phyloP scores from a whole-genome alignment of 2,113 vertebrate genomes.

The Poicephalus meyeri region DNA sequence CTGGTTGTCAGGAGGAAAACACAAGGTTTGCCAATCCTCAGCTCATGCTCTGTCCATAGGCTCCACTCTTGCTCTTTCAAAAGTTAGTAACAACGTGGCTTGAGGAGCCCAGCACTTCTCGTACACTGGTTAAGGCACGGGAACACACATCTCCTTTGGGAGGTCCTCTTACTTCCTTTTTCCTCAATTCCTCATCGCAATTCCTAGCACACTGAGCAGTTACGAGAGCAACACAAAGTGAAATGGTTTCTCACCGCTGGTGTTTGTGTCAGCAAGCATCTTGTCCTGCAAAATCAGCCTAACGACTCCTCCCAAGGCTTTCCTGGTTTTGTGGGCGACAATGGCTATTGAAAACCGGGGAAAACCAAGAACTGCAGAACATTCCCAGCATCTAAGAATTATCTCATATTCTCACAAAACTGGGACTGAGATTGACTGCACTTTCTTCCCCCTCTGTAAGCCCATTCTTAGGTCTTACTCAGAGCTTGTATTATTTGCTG shows the following conservation, averaged over 20 bases:
- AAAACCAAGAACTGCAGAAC: background rate
- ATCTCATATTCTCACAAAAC: background rate
- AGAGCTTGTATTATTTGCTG: background rate
- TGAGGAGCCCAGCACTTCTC: background rate
- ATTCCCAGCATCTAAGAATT: background rate
- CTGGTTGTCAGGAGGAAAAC: background rate
- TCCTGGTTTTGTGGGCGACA: background rate
- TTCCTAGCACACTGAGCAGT: background rate
- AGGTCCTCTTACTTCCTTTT: background rate
- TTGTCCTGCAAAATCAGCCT: background rate
- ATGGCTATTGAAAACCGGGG: background rate
- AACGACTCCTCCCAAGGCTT: background rate
- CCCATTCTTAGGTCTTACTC: background rate
- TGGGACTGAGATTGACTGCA: background rate
- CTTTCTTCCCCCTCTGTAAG: rapidly evolving
- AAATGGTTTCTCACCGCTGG: background rate
- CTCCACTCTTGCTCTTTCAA: background rate
- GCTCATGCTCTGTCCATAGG: background rate
- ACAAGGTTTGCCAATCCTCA: background rate
- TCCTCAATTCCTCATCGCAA: background rate
- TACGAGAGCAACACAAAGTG: background rate
- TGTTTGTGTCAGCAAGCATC: background rate
- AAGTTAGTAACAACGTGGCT: background rate
- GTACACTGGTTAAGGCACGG: rapidly evolving
- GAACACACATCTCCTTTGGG: background rate